Evolutionary conservation across 2,797 vertebrate species (phyloP), one percentile per base, ranked within the genome.

Genomic region (Caiman crocodilus): DNA sequence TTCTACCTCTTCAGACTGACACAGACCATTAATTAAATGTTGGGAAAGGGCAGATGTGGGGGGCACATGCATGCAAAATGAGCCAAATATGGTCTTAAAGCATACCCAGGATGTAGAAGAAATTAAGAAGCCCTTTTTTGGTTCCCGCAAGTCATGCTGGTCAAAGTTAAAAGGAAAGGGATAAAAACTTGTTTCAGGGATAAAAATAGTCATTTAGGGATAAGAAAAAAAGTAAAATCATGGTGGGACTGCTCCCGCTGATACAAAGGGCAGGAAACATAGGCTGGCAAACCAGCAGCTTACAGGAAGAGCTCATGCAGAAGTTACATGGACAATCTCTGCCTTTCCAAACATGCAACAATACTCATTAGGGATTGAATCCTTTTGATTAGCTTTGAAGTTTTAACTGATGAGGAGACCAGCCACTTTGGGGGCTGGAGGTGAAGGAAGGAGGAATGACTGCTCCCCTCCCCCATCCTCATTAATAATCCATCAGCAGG

Each of bases 241-340:
- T 58, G 0, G 1, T 56, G 59, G 87, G 57, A 79, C 76, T 93
- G 80, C 81, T 69, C 55, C 3, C 30, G 57, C 13, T 86, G 75
- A 76, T 88, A 95, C 82, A 80, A 32, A 23, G 75, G 84, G 95
- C 94, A 50, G 42, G 42, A 94, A 95, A 69, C 80, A 76, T 65
- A 81, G 69, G 69, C 63, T 65, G 21, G n/a, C 25, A 3, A 50
- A 3, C 23, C 13, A 89, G 82, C 11, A 4, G 88, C 82, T 91
- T 65, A 89, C 88, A 91, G 83, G 89, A 94, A 90, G 87, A 71
- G 42, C 26, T 81, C 77, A 86, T 87, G 50, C 82, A 85, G 94
- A 93, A 95, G 89, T 93, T 86, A 94, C 91, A 88, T 91, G 81
- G 91, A 90, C 89, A 89, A 80, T 65, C 88, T 93, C 64, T 91